Evolutionary conservation across 2,113 vertebrate genomes (phyloP).

Genomic region (Thamnophis sirtalis): DNA sequence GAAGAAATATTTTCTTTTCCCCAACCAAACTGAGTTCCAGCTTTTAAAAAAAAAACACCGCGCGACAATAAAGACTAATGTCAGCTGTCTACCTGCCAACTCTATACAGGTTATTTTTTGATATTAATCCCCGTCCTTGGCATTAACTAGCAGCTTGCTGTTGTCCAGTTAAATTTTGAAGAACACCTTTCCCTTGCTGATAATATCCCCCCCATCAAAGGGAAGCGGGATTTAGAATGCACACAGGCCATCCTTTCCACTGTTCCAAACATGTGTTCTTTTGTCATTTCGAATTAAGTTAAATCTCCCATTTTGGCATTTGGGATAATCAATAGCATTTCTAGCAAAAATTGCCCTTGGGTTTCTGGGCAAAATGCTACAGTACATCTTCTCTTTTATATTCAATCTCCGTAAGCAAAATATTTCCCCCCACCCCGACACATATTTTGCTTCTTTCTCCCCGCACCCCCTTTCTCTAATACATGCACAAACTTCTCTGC

Average conservation of each 20-base stretch:
- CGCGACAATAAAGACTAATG: not conserved
- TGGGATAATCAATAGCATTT: not conserved
- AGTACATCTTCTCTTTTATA: not conserved
- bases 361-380: not conserved
- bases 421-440: not conserved
- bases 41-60: not conserved
- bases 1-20: not conserved
- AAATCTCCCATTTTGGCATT: not conserved
- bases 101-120: not conserved
- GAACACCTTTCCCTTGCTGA: not conserved
- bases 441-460: not conserved
- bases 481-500: not conserved
- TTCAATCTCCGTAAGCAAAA: not conserved
- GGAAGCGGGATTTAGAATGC: not conserved
- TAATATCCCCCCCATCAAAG: not conserved
- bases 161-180: not conserved
- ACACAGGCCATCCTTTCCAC: not conserved
- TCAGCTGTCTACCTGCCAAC: not conserved
- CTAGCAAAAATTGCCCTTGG: not conserved
- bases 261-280: not conserved
- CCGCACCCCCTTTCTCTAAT: not conserved
- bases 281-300: not conserved
- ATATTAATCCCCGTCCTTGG: not conserved
- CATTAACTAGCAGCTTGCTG: not conserved
- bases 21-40: not conserved